Evolutionary conservation across 2,797 vertebrate genomes (phyloP).

Genomic region (Varecia variegata): DNA sequence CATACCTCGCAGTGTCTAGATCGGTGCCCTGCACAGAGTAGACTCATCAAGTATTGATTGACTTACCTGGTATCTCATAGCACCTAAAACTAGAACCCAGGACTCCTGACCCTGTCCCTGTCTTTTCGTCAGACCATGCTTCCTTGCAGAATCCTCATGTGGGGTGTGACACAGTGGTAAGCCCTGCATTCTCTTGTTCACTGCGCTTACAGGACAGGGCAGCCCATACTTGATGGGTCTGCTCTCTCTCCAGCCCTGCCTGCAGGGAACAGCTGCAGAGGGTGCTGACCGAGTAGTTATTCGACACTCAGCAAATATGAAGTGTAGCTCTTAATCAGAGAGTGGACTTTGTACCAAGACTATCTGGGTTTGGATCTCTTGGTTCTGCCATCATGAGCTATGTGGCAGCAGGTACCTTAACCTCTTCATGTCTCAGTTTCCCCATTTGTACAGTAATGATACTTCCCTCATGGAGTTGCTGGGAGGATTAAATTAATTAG

Average conservation of each 20-base stretch:
- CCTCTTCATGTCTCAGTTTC: not conserved
- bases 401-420: not conserved
- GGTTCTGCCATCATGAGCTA: not conserved
- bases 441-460: not conserved
- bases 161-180: not conserved
- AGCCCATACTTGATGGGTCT: not conserved
- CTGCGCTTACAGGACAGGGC: not conserved
- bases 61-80: not conserved
- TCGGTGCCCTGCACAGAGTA: not conserved
- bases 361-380: slow-evolving; percentile 9
- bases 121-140: not conserved
- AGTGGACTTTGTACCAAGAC: not conserved
- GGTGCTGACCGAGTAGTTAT: slow-evolving; percentile 39
- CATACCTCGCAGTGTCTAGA: not conserved
- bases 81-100: not conserved
- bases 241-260: not conserved
- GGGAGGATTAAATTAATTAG: slow-evolving; percentile 19
- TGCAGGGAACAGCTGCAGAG: slow-evolving; percentile 34
- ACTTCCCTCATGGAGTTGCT: not conserved
- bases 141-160: not conserved
- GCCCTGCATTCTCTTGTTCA: not conserved
- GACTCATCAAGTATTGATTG: not conserved
- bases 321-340: slow-evolving; percentile 42
- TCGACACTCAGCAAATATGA: slow-evolving; percentile 37
- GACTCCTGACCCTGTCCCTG: not conserved